Conservation (phyloP, 2,888 invertebrate genomes). For the Arctia plantaginis region DNA sequence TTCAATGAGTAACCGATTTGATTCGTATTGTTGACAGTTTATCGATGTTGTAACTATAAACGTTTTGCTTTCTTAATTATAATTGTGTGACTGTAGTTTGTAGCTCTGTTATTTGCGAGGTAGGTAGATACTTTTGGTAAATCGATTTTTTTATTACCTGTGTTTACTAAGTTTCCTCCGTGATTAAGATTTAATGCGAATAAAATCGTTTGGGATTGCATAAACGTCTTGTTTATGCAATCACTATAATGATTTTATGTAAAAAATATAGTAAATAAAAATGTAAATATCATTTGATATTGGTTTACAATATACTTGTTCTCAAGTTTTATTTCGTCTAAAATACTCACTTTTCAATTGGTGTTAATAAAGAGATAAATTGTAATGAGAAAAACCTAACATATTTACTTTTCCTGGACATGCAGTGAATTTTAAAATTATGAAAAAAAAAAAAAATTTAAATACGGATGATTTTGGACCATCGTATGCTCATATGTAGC, state of each 20-base stretch:
- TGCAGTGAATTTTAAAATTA: not conserved
- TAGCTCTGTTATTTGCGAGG: constrained; percentile 25
- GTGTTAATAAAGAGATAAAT: not conserved
- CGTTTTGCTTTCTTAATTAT: not conserved
- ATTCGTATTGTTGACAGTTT: constrained; percentile 38
- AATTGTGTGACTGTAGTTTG: not conserved
- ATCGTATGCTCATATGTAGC: not conserved
- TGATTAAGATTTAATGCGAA: constrained; percentile 34
- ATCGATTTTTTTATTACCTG: constrained; percentile 29
- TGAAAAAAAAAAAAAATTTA: not conserved
- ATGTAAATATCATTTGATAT: not conserved
- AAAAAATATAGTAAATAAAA: constrained; percentile 13
- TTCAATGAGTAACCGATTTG: constrained; percentile 50
- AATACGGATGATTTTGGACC: not conserved
- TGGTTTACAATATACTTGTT: not conserved
- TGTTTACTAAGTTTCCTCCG: constrained; percentile 30
- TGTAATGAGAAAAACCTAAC: not conserved
- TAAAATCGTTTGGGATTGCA: constrained; percentile 27
- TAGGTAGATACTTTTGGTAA: constrained; percentile 20
- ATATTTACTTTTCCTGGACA: not conserved
- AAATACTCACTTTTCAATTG: not conserved
- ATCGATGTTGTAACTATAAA: constrained; percentile 43
- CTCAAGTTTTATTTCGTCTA: not conserved
- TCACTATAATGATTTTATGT: constrained; percentile 5
- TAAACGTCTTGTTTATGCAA: constrained; percentile 19